Evolutionary conservation across 2,797 vertebrate genomes (phyloP).

Genomic region (Netta rufina): DNA sequence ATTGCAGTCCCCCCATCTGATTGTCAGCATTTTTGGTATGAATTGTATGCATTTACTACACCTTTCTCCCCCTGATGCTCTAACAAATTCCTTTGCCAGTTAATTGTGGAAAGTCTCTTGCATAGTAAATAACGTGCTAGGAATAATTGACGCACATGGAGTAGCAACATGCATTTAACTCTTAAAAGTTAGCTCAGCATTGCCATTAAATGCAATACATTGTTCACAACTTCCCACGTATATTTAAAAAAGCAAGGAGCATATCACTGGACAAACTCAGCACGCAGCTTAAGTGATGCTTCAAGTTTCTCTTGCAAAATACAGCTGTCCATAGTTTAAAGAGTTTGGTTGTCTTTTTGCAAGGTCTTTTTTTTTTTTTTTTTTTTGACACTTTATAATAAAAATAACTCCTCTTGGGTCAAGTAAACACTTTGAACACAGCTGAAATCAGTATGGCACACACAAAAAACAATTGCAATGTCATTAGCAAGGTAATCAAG

Average conservation of each 20-base stretch:
- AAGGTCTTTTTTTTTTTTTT: not conserved
- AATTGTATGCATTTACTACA: not conserved
- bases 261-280: not conserved
- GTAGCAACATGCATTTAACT: conserved; percentile 20
- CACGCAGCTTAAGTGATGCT: not conserved
- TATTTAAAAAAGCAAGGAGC: not conserved
- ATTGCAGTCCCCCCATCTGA: not conserved
- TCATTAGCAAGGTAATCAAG: not conserved
- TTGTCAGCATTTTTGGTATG: not conserved
- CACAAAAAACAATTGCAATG: not conserved
- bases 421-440: not conserved
- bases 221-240: not conserved
- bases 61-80: not conserved
- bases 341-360: not conserved
- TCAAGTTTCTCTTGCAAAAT: not conserved
- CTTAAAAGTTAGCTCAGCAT: conserved; percentile 37
- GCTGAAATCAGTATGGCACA: not conserved
- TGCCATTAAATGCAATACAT: conserved; percentile 33
- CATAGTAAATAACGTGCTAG: conserved; percentile 65
- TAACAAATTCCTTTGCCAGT: not conserved
- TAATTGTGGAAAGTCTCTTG: conserved; percentile 4
- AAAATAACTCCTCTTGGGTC: not conserved
- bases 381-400: not conserved
- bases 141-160: conserved; percentile 55
- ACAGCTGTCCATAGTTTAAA: not conserved